These are phyloP conservation scores for Geotrypetes seraphini DNA, from an alignment of 2,797 vertebrate genomes.

Conservation along the genomic window DNA sequence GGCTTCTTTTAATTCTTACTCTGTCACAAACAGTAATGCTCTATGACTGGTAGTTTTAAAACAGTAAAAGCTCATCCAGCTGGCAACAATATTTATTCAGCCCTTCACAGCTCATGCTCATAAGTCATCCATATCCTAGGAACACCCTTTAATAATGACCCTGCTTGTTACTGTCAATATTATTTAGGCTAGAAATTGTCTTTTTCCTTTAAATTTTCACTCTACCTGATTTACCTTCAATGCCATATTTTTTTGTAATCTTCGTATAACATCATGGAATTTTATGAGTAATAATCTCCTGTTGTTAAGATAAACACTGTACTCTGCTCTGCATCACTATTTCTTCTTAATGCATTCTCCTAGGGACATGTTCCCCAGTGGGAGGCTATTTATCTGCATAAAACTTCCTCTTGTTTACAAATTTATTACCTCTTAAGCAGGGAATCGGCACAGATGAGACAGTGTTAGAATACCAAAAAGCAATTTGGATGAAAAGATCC, in stretches of 20 bases:
- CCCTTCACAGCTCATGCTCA: too few relatives aligned
- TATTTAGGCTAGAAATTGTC: slow-evolving; percentile 15
- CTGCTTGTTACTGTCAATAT: slow-evolving; percentile 17
- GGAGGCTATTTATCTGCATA: slow-evolving; percentile 37
- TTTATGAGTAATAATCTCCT: slow-evolving; percentile 28
- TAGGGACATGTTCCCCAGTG: slow-evolving; percentile 24
- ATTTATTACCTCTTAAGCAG: slow-evolving; percentile 29
- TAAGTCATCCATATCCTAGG: too few relatives aligned
- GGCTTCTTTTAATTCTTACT: too few relatives aligned
- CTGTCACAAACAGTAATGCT: too few relatives aligned
- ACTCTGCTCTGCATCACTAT: slow-evolving; percentile 28
- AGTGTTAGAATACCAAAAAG: too few relatives aligned
- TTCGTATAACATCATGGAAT: slow-evolving; percentile 25
- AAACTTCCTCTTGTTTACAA: slow-evolving; percentile 33
- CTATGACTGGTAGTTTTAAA: too few relatives aligned
- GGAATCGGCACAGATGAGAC: slow-evolving; percentile 8
- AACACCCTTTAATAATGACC: too few relatives aligned
- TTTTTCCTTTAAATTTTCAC: slow-evolving; percentile 27
- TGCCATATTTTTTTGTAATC: slow-evolving; percentile 29
- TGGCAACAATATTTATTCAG: too few relatives aligned
- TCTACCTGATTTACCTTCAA: slow-evolving; percentile 32
- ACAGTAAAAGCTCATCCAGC: too few relatives aligned
- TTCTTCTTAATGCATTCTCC: slow-evolving; percentile 37
- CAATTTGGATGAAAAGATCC: too few relatives aligned
- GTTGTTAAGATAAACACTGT: slow-evolving; percentile 40